Base-by-base conservation (phyloP, 2,888 invertebrate genomes). In the Encarsia formosa region DNA sequence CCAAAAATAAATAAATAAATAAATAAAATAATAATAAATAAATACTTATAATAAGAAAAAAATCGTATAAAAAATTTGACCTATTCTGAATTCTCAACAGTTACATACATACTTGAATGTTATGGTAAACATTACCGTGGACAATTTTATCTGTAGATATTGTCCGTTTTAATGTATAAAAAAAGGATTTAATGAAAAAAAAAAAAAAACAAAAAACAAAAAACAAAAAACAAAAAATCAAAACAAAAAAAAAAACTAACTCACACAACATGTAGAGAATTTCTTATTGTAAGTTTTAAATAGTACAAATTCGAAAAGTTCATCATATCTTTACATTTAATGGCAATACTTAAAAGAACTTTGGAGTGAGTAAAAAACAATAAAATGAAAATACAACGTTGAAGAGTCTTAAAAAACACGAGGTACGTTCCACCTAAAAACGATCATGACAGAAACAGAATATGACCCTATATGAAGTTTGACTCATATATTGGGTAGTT, bases 71-170 rank as follows among this genome's bases (percentile, higher is more conserved):
- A 37, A 50, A 54, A 57, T 39, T 54, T 53, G 35, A 57, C 57
- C 56, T 60, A 59, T 57, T 59, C 55, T 59, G 54, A 59, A 61
- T 63, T 62, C 57, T 65, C 63, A 63, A 53, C 47, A 63, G 61
- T 64, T 64, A 59, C n/a, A n/a, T n/a, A n/a, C n/a, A n/a, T n/a
- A n/a, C 58, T 65, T 65, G 57, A 61, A 59, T 59, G 59, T 65
- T 62, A 63, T 60, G 59, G 59, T 67, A 67, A 65, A 61, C 59
- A 66, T 65, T 69, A 61, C 63, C 64, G 68, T 63, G 65, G 67
- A 69, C 64, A 64, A 67, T 67, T 68, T 67, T 61, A 63, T 59
- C 59, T 65, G 63, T 59, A 59, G 60, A 62, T 41, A 56, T 63
- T 62, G 62, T 64, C 60, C 60, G 59, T 61, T 64, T 65, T 62